Base-by-base conservation (phyloP, 2,113 vertebrate genomes). In the Anolis sagrei region DNA sequence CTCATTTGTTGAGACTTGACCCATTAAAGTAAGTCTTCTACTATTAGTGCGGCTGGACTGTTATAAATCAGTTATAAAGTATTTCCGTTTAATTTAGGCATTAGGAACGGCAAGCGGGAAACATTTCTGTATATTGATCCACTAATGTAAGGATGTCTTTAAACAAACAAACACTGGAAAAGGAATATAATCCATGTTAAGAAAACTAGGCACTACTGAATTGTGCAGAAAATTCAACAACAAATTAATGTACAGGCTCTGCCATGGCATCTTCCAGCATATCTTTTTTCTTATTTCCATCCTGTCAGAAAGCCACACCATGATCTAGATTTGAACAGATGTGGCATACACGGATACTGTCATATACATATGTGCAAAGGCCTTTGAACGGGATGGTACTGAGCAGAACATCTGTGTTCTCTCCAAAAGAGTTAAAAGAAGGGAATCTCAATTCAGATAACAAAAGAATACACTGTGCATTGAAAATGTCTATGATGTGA, bases 11-110 rank as follows among this genome's bases (percentile, higher is more conserved):
- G 84, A 86, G 84, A 86, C 78, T 74, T 85, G 83, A 85, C 51
- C 83, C 83, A 78, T 78, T 85, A 85, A 85, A 85, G 83, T 85
- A 85, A 85, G 83, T 85, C 32, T 85, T 85, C 76, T 85, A 70
- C 64, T 86, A 80, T 81, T 27, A 81, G 84, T 86, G 77, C 25
- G 58, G 18, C 44, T 3, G 21, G 77, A 80, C 44, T 86, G 78
- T 80, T 80, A 51, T 86, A 86, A 73, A 86, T 73, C 29, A 83
- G 34, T 54, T 83, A 85, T 73, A 86, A 48, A 81, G 48, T 74
- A 86, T 74, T 70, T 64, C 25, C 70, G 36, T n/a, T 49, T 54
- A 69, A 48, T 39, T 84, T 49, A 86, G 25, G 1, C 19, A 66
- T 25, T 74, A 80, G 69, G 51, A 66, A 64, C 14, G 80, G 39